Base-by-base conservation (phyloP, 2,888 invertebrate species). In the Macrosiphum euphorbiae region DNA sequence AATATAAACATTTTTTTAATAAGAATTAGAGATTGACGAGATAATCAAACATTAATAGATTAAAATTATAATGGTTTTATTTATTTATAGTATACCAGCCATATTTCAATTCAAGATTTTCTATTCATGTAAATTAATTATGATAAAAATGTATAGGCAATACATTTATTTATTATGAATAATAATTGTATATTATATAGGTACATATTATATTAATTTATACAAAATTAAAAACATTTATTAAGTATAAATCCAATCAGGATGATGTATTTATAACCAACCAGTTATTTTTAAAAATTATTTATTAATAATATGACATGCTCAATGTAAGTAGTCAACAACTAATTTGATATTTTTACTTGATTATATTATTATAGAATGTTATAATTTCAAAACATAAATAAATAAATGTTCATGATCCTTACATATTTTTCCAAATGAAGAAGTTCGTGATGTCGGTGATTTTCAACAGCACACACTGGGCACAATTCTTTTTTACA, bases 371-470 rank as follows among this genome's bases (percentile, higher is more conserved):
- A n/a, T n/a, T n/a, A n/a, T n/a, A n/a, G 20, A 91, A 61, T 52
- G 16, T 86, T 91, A 89, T 78, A 3, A 78, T 35, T 84, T 88
- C 16, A 90, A 93, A 87, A 35, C 11, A 20, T 8, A 35, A 78
- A 78, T 35, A 78, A 87, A 44, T 92, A 67, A 92, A 50, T 52
- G 8, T 52, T 52, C 28, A 20, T 55, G 26, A 85, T 11, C 28
- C 93, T 93, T 90, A 93, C 93, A 93, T 93, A 93, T 47, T 85
- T 90, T 35, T 86, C 61, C 78, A 90, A 89, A 47, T 41, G 20
- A 20, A 35, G 26, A 58, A 90, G 24, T 5, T 93, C 89, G 61
- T 93, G 93, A 10, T 13, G 7, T 44, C 28, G 47, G 44, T 94
- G 90, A n/a, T 50, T 41, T 1, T 90, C 28, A n/a, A 90, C 10